phyloP scores from a whole-genome alignment of 2,113 vertebrate genomes.

The Cavia aperea region DNA sequence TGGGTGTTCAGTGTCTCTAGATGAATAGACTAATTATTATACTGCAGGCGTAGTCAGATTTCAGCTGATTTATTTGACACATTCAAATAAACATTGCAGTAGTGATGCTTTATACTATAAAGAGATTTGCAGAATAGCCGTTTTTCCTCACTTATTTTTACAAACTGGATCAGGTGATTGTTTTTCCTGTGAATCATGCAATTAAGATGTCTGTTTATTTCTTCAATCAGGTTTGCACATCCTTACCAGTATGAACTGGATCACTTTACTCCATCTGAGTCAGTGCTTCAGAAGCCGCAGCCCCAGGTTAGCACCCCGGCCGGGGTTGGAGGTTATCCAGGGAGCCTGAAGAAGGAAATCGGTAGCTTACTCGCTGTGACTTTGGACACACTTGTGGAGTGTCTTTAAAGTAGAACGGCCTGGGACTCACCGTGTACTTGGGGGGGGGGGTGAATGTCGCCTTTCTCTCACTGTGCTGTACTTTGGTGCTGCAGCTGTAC shows the following conservation, averaged over 20 bases:
- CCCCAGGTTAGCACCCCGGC: slow-evolving; percentile 80
- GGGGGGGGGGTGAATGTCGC: not conserved
- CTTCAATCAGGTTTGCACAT: slow-evolving; percentile 89
- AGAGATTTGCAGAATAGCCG: not conserved
- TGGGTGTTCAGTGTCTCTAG: slow-evolving; percentile 78
- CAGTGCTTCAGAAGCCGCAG: slow-evolving; percentile 81
- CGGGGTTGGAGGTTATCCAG: fast-evolving
- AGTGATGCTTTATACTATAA: not conserved
- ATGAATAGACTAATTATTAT: not conserved
- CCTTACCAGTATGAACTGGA: slow-evolving; percentile 95
- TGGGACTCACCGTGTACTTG: not conserved
- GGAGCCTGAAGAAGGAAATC: not conserved
- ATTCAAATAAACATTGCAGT: slow-evolving; percentile 7
- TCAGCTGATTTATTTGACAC: not conserved
- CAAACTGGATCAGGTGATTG: not conserved
- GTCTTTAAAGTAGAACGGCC: not conserved
- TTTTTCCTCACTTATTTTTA: not conserved
- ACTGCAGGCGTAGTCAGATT: not conserved
- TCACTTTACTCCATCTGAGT: slow-evolving; percentile 82
- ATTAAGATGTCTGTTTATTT: slow-evolving; percentile 29
- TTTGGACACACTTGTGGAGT: not conserved
- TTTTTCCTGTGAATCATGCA: not conserved
- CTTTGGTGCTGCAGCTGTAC: slow-evolving; percentile 78
- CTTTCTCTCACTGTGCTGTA: not conserved
- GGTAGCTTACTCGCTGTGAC: not conserved